A percentile compares a stretch with the other conserved stretches of the same genome.
These are phyloP conservation scores for Ispidina lecontei DNA, from an alignment of 2,797 vertebrate genomes.

Conservation along the genomic window DNA sequence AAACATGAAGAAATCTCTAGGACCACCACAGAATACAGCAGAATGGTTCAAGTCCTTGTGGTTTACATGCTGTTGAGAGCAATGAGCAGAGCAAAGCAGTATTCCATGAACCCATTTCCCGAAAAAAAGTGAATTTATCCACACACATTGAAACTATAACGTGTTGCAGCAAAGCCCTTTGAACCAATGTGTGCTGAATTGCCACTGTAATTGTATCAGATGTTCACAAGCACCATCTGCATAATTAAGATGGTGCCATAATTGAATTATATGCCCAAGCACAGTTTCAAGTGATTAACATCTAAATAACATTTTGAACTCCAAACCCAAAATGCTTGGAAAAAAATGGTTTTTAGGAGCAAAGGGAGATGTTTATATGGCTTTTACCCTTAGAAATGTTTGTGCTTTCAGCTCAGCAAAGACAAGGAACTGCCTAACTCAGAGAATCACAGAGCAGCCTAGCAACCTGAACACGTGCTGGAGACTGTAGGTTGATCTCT, in stretches of 20 bases:
- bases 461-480: neutral
- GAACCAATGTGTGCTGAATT: slow-evolving; percentile 19
- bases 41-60: neutral
- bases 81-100: neutral
- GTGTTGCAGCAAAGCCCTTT: slow-evolving; percentile 30
- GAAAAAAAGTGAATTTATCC: slow-evolving; percentile 22
- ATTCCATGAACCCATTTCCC: neutral
- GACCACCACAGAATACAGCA: neutral
- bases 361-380: slow-evolving; percentile 23
- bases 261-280: slow-evolving; percentile 63
- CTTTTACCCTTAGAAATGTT: slow-evolving; percentile 17
- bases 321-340: slow-evolving; percentile 37
- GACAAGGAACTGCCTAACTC: neutral
- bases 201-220: slow-evolving; percentile 57
- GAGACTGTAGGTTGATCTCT: neutral
- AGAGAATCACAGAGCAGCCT: neutral
- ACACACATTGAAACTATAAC: slow-evolving; percentile 17
- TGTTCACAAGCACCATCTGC: slow-evolving; percentile 61
- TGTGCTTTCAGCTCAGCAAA: slow-evolving; percentile 25
- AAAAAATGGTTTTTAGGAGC: slow-evolving; percentile 29
- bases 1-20: slow-evolving; percentile 12
- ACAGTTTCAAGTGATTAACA: slow-evolving; percentile 68
- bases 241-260: slow-evolving; percentile 64
- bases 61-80: neutral
- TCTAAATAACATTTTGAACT: slow-evolving; percentile 67